Percentiles rank a stretch among this genome's conserved stretches.
Conservation (phyloP, 2,888 invertebrate species). For the Ligdia adustata region DNA sequence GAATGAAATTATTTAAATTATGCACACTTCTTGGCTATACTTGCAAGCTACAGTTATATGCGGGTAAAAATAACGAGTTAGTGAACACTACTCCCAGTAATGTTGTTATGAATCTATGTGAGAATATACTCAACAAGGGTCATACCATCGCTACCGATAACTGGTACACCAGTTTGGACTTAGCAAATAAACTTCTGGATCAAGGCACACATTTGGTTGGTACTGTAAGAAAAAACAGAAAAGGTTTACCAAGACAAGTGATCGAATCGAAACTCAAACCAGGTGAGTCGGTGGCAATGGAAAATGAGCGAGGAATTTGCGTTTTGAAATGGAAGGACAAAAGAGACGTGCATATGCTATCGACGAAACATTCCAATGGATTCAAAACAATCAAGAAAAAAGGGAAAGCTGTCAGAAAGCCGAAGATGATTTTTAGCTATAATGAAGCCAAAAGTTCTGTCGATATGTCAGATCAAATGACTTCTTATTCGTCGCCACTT, state of each 20-base stretch:
- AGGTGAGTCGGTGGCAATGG: constrained; percentile 38
- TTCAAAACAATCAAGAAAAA: constrained; percentile 30
- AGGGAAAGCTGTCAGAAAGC: constrained; percentile 33
- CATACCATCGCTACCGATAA: constrained; percentile 47
- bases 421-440: constrained; percentile 43
- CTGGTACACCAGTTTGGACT: constrained; percentile 48
- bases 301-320: constrained; percentile 44
- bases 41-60: constrained; percentile 41
- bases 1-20: constrained; percentile 46
- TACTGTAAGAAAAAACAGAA: constrained; percentile 49
- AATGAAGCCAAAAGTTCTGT: constrained; percentile 49
- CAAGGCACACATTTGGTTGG: constrained; percentile 50
- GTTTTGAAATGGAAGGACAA: constrained; percentile 43
- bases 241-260: constrained; percentile 45
- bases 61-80: constrained; percentile 43
- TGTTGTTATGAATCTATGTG: constrained; percentile 42
- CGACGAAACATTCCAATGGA: constrained; percentile 47
- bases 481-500: constrained; percentile 44
- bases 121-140: constrained; percentile 42
- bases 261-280: constrained; percentile 43
- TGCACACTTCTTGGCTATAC: constrained; percentile 46
- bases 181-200: constrained; percentile 44
- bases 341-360: constrained; percentile 39
- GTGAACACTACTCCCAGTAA: constrained; percentile 24
- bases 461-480: constrained; percentile 50